Evolutionary conservation across 2,888 invertebrate species (phyloP), one percentile per base, ranked within the genome.

Genomic region (Drosophila limbata): DNA sequence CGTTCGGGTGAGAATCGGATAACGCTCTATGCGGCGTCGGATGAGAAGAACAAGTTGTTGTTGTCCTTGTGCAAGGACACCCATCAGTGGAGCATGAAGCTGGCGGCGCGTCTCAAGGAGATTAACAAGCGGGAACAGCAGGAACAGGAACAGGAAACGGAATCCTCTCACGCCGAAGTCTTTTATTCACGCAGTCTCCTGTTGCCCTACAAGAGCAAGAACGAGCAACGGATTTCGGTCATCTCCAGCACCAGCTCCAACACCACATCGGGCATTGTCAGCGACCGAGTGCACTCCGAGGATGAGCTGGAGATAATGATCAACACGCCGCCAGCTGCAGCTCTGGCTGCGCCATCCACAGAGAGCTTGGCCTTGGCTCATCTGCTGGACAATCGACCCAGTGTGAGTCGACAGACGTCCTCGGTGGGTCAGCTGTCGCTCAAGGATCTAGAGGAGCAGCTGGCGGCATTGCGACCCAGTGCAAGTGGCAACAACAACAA

Each of bases 201-300:
- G 88, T 91, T 95, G 82, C 94, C 95, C 75, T 95, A 94, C 84
- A 94, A 94, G 80, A 95, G 94, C 84, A 95, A 95, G 90, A 95
- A 94, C 73, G 96, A 97, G 92, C 97, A 97, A 92, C 94, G 97
- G 84, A 96, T 96, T 91, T 97, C 97, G 62, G 96, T 98, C 33
- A 97, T 98, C 90, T 97, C 97, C 68, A 97, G 96, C 88, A 97
- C 98, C 44, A 98, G 98, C 88, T 98, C 98, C n/a, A 98, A 98
- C 91, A 98, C 98, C 42, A 98, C 98, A 25, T 98, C 98, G 33
- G 98, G 98, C 67, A 98, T 98, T 84, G 98, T 98, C 48, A 98
- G 98, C 92, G 98, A 98, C 92, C 95, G 98, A 81, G 97, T 98
- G 62, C 98, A 98, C 92, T 98, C 97, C 61, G 96, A 98, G 93